Evolutionary conservation across 1,140 invertebrate genomes (phyloP).

Genomic region (Pachyrhynchus sulphureomaculatus): DNA sequence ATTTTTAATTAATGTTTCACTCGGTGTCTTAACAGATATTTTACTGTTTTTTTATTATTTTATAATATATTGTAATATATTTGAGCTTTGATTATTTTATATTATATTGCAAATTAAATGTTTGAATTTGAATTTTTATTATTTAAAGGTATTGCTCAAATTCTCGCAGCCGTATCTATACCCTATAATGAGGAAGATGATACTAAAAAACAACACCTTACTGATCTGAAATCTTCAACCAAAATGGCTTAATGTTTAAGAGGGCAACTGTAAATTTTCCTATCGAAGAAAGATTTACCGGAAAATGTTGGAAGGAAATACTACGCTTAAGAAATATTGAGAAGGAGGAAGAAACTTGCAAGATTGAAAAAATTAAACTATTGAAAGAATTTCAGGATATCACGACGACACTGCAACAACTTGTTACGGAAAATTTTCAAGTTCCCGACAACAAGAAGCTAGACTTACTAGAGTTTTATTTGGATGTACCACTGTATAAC

Average conservation of each 20-base stretch:
- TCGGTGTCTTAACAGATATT: no score
- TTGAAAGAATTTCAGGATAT: constrained; percentile 45
- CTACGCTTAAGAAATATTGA: constrained; percentile 52
- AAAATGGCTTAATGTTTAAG: constrained; percentile 41
- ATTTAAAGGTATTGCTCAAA: not conserved
- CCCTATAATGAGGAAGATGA: constrained; percentile 19
- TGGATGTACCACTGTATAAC: constrained; percentile 55
- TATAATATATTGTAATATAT: no score
- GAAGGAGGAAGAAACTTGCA: constrained; percentile 40
- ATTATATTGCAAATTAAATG: no score
- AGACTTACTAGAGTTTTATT: constrained; percentile 59
- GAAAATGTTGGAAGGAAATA: constrained; percentile 54
- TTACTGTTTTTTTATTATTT: no score
- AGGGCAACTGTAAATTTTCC: constrained; percentile 39
- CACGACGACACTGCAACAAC: constrained; percentile 48
- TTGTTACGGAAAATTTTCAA: constrained; percentile 59
- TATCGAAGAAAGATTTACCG: no score
- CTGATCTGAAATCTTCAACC: constrained; percentile 17
- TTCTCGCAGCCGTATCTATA: constrained; percentile 3
- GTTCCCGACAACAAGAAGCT: constrained; percentile 55
- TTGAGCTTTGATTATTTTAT: no score
- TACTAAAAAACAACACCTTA: constrained; percentile 17
- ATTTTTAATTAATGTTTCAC: no score
- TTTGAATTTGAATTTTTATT: no score
- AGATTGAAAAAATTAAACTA: constrained; percentile 37